Evolutionary conservation across 2,113 vertebrate species (phyloP).

Genomic region (Calidris pugnax): DNA sequence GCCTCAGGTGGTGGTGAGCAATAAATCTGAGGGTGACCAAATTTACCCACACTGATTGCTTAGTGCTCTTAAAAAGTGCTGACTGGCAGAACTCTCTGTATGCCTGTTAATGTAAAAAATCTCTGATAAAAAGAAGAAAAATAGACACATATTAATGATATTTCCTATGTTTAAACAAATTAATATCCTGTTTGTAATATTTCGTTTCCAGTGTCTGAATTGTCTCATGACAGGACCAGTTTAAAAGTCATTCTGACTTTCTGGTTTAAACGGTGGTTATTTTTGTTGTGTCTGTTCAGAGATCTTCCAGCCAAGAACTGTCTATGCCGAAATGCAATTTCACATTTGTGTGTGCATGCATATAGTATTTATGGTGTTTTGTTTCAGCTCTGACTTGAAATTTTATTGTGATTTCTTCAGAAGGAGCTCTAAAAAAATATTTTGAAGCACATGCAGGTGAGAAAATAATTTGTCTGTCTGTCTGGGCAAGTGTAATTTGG

Average conservation of each 20-base stretch:
- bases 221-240: background rate
- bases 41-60: background rate
- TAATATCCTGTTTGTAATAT: background rate
- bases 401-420: background rate
- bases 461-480: background rate
- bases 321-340: background rate
- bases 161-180: background rate
- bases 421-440: background rate
- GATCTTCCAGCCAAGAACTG: background rate
- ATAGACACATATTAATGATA: background rate
- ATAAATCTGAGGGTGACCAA: background rate
- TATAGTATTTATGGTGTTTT: background rate
- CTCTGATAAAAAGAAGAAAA: background rate
- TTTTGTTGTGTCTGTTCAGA: background rate
- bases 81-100: background rate
- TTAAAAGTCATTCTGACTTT: background rate
- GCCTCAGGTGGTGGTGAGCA: background rate
- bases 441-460: background rate
- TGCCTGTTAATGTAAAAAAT: background rate
- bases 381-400: background rate
- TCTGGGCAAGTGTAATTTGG: background rate
- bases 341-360: background rate
- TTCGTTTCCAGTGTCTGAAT: background rate
- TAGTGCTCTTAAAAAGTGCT: background rate
- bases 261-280: rapidly evolving